Percentiles rank a stretch among this genome's conserved stretches.
phyloP scores from a whole-genome alignment of 2,888 invertebrate species.

The Lepidochitona cinerea region DNA sequence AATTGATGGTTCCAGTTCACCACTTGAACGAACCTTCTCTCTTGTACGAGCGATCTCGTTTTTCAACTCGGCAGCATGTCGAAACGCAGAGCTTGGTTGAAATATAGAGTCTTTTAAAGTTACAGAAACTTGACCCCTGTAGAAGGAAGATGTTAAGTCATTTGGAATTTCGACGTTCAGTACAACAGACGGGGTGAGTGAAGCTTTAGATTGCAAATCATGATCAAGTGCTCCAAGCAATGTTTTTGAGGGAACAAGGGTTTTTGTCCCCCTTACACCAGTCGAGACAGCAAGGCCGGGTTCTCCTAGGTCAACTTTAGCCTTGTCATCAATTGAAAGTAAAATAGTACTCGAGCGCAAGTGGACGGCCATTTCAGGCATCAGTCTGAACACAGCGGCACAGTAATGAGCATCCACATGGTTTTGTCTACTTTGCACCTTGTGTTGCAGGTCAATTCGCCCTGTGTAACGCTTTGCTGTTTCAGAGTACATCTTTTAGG shows the following conservation, averaged over 20 bases:
- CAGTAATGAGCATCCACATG: constrained; percentile 31
- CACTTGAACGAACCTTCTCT: neutral
- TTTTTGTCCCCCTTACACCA: constrained; percentile 25
- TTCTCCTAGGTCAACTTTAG: constrained; percentile 26
- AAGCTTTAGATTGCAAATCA: constrained; percentile 20
- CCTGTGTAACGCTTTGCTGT: constrained; percentile 29
- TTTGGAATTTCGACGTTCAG: constrained; percentile 17
- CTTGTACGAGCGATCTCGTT: neutral
- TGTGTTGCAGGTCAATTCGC: constrained; percentile 24
- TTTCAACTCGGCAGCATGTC: constrained; percentile 22
- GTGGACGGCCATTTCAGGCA: constrained; percentile 25
- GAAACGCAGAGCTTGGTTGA: constrained; percentile 23
- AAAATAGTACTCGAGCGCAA: constrained; percentile 8
- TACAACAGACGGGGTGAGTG: constrained; percentile 27
- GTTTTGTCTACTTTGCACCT: constrained; percentile 21
- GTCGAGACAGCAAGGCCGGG: constrained; percentile 23
- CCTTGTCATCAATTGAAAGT: constrained; percentile 32
- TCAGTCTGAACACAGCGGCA: constrained; percentile 24
- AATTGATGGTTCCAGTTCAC: neutral
- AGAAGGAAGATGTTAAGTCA: constrained; percentile 18
- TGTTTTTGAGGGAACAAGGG: constrained; percentile 14
- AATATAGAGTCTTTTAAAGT: constrained; percentile 25
- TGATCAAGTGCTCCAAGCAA: constrained; percentile 33
- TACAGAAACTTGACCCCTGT: constrained; percentile 21
- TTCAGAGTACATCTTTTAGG: constrained; percentile 27